Evolutionary conservation across 1,140 invertebrate species (phyloP), one percentile per base, ranked within the genome.

Genomic region (Plutomurus gul): DNA sequence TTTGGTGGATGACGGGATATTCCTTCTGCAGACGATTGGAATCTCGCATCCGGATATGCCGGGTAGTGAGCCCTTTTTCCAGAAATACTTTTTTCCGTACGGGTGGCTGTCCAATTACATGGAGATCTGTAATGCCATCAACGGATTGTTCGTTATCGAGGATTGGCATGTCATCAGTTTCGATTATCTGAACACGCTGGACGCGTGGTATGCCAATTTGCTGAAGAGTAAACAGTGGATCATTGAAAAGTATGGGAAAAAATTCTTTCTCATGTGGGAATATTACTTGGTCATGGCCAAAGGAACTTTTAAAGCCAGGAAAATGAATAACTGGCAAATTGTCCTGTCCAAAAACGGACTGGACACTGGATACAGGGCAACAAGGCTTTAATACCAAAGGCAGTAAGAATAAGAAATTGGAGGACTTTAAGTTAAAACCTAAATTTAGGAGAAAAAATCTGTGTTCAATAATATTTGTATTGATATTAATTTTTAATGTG

Each of bases 1-100:
- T 40, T 43, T 82, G 18, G 47, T 13, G 16, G 74, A 79, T 18
- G 81, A 82, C 49, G 81, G 81, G n/a, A 76, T 82, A 25, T 82
- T 82, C 74, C 65, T 82, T 16, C 27, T 79, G 13, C 81, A 82
- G 6, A 79, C 81, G 11, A 82, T 82, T 74, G 77, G 81, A 51
- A 75, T 74, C 40, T 30, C 46, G 40, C 72, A 79, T 60, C 56
- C 77, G 5, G 33, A 70, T 22, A 75, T 75, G 72, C 43, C 46
- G 16, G 22, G 77, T 4, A 75, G 22, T 20, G 77, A 79, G n/a
- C 71, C 71, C 0, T 79, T 74, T 22, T 75, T 49, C 16, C 81
- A 76, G 6, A 82, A 80, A 36, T 82, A 82, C 51, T 76, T 82
- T 40, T 82, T 82, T 37, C 77, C 81, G 7, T 76, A 82, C 39